These are phyloP conservation scores for Cryptus viduatorius DNA, from an alignment of 2,888 invertebrate genomes.

Conservation along the genomic window DNA sequence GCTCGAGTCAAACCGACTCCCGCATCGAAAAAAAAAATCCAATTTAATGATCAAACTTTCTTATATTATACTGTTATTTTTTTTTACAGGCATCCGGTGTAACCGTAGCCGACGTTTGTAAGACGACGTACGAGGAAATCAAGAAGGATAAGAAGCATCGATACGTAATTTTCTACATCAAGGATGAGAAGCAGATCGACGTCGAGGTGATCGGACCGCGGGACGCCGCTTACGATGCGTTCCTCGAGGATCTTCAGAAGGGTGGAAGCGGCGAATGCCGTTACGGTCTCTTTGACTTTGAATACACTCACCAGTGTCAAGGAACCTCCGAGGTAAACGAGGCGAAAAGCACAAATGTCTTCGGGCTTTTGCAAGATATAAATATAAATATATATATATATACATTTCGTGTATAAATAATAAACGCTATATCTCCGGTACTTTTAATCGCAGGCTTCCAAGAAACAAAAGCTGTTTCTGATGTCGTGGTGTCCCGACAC, in stretches of 20 bases:
- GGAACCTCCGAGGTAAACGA: slow-evolving; percentile 93
- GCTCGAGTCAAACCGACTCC: slow-evolving; percentile 8
- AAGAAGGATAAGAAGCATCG: slow-evolving; percentile 99
- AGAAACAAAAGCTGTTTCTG: slow-evolving; percentile 98
- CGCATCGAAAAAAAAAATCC: not conserved
- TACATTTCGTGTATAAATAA: no score
- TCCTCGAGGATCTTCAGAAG: slow-evolving; percentile 96
- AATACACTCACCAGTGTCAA: slow-evolving; percentile 98
- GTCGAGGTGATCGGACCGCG: slow-evolving; percentile 96
- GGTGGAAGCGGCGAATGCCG: slow-evolving; percentile 98
- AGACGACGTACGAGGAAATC: slow-evolving; percentile 98
- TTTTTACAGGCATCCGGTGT: slow-evolving; percentile 95
- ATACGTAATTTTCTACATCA: slow-evolving; percentile 98
- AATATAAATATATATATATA: not conserved
- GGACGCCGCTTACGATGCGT: slow-evolving; percentile 96
- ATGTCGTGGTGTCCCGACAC: slow-evolving; percentile 99
- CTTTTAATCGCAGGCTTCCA: slow-evolving; percentile 88
- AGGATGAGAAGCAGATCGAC: slow-evolving; percentile 98
- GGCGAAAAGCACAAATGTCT: not conserved
- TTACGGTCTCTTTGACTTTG: slow-evolving; percentile 99
- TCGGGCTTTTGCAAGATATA: not conserved
- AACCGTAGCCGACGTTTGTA: slow-evolving; percentile 97
- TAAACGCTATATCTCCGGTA: slow-evolving; percentile 46
- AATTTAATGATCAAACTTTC: not conserved
- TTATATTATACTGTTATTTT: slow-evolving; percentile 67